Evolutionary conservation across 2,113 vertebrate species (phyloP), one percentile per base, ranked within the genome.

Genomic region (Dascyllus trimaculatus): DNA sequence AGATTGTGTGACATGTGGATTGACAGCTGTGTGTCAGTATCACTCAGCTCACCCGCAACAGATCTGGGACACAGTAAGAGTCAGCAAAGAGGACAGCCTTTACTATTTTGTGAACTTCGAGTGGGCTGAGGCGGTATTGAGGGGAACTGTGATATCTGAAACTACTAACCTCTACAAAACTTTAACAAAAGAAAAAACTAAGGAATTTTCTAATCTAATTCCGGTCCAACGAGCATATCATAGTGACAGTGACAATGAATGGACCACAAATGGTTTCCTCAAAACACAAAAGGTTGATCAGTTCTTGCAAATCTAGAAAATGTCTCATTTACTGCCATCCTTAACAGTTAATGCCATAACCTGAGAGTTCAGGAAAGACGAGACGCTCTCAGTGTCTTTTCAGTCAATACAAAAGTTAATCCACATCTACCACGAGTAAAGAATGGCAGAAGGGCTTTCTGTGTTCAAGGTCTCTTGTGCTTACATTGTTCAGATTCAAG

Each of bases 391-490:
- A 29, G 54, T 18, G 46, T 66, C 48, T 26, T 66, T 52, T 63
- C 24, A 64, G 10, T 11, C 8, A 2, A 32, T 14, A 80, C 14
- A 73, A 58, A 69, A 1, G 11, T 49, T 1, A 45, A 78, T 35
- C 22, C 66, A 29, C 68, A 57, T 15, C 25, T 4, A 32, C 49
- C 11, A 35, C 5, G 11, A 22, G 7, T 51, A 49, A 60, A 59
- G 46, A 81, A 73, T 15, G 8, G 32, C 26, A 32, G 24, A 54
- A 57, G 15, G 15, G 17, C 18, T 71, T 43, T 71, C 32, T 32
- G n/a, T 48, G 32, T 62, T 81, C 82, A 91, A 89, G 85, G 82
- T 72, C 74, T 73, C 26, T 8, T 18, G 5, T 10, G n/a, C 53
- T 58, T 43, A 66, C 51, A 51, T 48, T 60, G 60, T 69, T 26